Evolutionary conservation across 2,888 invertebrate species (phyloP).

Genomic region (Callinectes sapidus): DNA sequence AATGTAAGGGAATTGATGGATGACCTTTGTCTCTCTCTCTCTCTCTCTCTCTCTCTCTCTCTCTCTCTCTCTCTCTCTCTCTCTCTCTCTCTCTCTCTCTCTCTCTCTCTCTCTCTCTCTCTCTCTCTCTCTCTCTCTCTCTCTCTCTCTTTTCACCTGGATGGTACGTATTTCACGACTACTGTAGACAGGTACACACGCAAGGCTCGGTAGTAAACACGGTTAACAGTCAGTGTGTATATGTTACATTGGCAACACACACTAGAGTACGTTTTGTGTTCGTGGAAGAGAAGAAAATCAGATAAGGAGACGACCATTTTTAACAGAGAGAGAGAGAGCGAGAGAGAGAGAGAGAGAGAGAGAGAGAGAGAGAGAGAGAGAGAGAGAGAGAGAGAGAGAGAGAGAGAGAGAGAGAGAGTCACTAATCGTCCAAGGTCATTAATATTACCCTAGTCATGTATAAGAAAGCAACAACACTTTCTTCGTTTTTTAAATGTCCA

Average conservation of each 20-base stretch:
- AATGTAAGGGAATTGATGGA: background rate
- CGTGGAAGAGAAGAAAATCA: background rate
- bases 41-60: too few species aligned
- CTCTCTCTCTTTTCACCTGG: background rate
- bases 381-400: background rate
- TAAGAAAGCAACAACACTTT: background rate
- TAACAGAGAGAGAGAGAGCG: too few species aligned
- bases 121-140: slow-evolving; percentile 11
- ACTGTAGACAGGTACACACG: too few species aligned
- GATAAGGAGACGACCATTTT: background rate
- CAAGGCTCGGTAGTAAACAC: too few species aligned
- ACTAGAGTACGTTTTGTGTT: background rate
- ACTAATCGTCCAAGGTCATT: background rate
- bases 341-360: slow-evolving; percentile 1
- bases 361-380: background rate
- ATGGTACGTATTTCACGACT: too few species aligned
- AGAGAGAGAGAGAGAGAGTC: slow-evolving; percentile 7
- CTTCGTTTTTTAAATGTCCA: background rate
- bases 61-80: slow-evolving; percentile 28
- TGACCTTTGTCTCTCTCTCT: background rate
- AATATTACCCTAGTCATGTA: background rate
- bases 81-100: slow-evolving; percentile 4
- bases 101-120: slow-evolving; percentile 18
- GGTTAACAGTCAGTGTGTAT: background rate
- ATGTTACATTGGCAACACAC: background rate